Evolutionary conservation across 2,113 vertebrate genomes (phyloP), one percentile per base, ranked within the genome.

Genomic region (Mionectes macconnelli): DNA sequence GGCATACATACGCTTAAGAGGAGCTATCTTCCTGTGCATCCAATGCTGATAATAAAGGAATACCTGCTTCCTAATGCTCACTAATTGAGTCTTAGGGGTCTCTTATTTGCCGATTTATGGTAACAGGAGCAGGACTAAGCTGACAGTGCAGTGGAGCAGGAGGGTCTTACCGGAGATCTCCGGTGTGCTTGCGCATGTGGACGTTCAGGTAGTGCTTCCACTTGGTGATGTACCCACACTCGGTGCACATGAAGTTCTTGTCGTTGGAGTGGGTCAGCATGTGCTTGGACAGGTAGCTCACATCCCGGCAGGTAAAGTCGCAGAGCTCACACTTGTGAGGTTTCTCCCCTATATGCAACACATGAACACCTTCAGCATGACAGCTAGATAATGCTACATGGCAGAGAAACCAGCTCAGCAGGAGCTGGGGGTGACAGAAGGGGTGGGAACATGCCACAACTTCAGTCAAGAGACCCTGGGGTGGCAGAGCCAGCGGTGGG

Each of bases 181-280:
- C 99, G 0, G 98, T 98, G n/a, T 99, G 99, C 93, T 99, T 99
- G 84, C 99, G 98, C 99, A 99, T 99, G 91, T 99, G 99, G 90
- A 99, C 99, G 0, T 98, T 99, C 69, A 99, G 97, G 89, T 99
- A 99, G 90, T 99, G 99, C 92, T 99, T 99, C 99, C 99, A 99
- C 93, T 99, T 99, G 66, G 99, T 99, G 96, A 99, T 98, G 33
- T 99, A 99, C 56, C 99, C 99, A 4, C 99, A 99, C 83, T 99
- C 99, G 0, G 99, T 98, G 81, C 99, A 99, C 99, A 99, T 99
- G 92, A 99, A 99, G 96, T 99, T 99, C 97, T 99, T 99, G 96
- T 98, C 97, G 0, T 97, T 97, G 6, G 99, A 99, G 94, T 99
- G 99, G 5, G 98, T 99, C 95, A 99, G 98, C 99, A 99, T 99